Conservation (phyloP, 2,888 invertebrate genomes). For the Agrochola lota region DNA sequence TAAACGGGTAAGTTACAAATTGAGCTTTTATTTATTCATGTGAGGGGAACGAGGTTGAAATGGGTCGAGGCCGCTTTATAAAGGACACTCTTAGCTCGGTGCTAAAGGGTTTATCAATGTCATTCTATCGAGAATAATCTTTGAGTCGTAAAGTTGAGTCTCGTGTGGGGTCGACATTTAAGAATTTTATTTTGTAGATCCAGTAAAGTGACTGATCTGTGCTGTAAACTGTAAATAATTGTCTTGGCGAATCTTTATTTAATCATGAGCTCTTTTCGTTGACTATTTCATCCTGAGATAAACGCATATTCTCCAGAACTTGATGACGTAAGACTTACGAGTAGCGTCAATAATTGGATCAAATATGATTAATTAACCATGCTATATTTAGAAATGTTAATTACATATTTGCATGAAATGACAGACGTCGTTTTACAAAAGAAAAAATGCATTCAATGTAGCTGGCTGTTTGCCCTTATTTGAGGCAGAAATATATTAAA, state of each 20-base stretch:
- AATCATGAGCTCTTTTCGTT: neutral
- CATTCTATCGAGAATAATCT: conserved; percentile 60
- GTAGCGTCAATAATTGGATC: neutral
- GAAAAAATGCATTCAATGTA: neutral
- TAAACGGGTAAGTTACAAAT: conserved; percentile 87
- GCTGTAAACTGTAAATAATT: neutral
- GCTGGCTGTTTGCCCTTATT: conserved; percentile 3
- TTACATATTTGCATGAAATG: neutral
- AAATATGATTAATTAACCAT: conserved; percentile 8
- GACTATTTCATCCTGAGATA: conserved; percentile 4
- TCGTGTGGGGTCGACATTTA: conserved; percentile 2
- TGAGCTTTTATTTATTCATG: conserved; percentile 90
- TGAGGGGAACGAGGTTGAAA: conserved; percentile 86
- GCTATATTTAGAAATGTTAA: neutral
- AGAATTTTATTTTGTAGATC: conserved; percentile 19
- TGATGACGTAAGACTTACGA: neutral
- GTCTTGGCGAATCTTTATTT: neutral
- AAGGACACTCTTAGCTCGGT: conserved; percentile 82
- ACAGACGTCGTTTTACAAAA: conserved; percentile 7
- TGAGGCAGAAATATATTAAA: neutral
- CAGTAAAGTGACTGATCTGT: neutral
- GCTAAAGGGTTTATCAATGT: conserved; percentile 77
- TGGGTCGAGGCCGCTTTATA: conserved; percentile 88
- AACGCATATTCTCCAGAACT: neutral
- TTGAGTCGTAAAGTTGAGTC: conserved; percentile 37